Base-by-base conservation (phyloP, 64 coral and sea anemone species). In the Platygyra sinensis region DNA sequence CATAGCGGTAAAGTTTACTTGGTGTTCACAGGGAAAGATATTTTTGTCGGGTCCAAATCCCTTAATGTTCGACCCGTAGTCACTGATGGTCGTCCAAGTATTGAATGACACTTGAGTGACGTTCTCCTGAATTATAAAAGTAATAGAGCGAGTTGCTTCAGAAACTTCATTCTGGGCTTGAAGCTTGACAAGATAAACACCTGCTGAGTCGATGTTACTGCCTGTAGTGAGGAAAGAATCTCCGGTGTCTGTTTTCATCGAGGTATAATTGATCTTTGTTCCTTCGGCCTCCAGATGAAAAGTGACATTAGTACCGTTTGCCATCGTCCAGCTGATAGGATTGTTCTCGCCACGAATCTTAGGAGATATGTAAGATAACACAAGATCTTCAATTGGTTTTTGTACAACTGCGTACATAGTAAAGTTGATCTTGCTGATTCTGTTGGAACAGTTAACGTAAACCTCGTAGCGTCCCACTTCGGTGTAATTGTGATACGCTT, bases 111-210 rank as follows among this genome's bases (percentile, higher is more conserved):
- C 69, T 16, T 77, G 9, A 0, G 77, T 83, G 16, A 96, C 80
- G 49, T 83, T 63, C 60, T 80, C 63, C 25, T 96, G 91, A 33
- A 96, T 72, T 27, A 85, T 82, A 18, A 96, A 20, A 8, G 71
- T 55, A 10, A 60, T 50, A 8, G 49, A 80, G 18, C 50, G 78
- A 71, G 49, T 72, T 24, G 18, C 67, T 11, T 77, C 42, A 54
- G 95, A 96, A 54, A 96, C 95, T 22, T 94, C 13, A 50, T 96
- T 96, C 65, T 82, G 38, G 7, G 91, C 95, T 42, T 50, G 67
- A 8, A 93, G 32, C n/a, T 15, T 49, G 63, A 96, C 60, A 54
- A 31, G 28, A 54, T 81, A 82, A 10, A 87, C 36, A 3, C 73
- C 82, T 5, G 27, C 16, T 15, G 33, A 24, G 27, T 4, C 20